Conservation (phyloP, 1,140 invertebrate species). For the Cepaea nemoralis region DNA sequence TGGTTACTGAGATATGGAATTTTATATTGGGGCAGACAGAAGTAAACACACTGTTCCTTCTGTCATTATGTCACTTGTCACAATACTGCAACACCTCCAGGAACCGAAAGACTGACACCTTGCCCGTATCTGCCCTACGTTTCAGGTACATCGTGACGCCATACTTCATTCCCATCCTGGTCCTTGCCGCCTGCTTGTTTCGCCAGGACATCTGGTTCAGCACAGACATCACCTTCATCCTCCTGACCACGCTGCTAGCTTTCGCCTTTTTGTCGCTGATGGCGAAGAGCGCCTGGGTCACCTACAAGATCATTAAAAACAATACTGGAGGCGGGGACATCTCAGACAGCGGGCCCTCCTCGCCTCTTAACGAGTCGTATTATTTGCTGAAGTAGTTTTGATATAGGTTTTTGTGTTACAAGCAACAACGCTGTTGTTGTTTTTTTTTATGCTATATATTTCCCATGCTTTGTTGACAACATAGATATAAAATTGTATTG, state of each 20-base stretch:
- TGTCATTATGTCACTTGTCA: too few relatives aligned
- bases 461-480: too few relatives aligned
- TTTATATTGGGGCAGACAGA: too few relatives aligned
- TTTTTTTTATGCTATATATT: too few relatives aligned
- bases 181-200: not conserved
- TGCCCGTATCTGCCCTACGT: too few relatives aligned
- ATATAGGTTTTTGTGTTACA: too few relatives aligned
- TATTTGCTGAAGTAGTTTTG: slow-evolving; percentile 21
- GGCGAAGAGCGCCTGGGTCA: not conserved
- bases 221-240: not conserved
- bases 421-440: too few relatives aligned
- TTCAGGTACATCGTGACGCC: slow-evolving; percentile 5
- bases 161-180: not conserved
- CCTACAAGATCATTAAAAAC: not conserved
- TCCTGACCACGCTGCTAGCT: not conserved
- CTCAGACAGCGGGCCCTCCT: not conserved
- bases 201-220: not conserved
- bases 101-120: too few relatives aligned
- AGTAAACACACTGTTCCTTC: too few relatives aligned
- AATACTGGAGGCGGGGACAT: slow-evolving; percentile 1
- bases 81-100: too few relatives aligned
- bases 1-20: too few relatives aligned
- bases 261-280: slow-evolving; percentile 10
- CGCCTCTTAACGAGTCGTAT: not conserved
- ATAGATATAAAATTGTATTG: too few relatives aligned